phyloP scores from a whole-genome alignment of 2,888 invertebrate genomes.

The Phorcus lineatus region DNA sequence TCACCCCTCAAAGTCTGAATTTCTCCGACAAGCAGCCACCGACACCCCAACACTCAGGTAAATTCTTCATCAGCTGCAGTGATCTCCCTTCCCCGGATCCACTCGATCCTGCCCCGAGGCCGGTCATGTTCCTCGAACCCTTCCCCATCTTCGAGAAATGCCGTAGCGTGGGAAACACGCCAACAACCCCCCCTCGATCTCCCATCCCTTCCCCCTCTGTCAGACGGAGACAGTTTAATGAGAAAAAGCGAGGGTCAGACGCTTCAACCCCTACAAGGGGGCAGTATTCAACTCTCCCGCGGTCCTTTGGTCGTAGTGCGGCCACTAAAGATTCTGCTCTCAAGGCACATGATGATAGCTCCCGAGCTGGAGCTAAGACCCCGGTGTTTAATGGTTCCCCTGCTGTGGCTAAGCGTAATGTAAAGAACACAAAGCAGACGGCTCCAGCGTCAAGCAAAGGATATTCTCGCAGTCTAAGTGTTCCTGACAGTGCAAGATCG shows the following conservation, averaged over 20 bases:
- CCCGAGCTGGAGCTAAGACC: background rate
- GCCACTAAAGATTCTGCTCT: background rate
- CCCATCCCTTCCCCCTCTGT: background rate
- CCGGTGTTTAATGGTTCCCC: constrained; percentile 16
- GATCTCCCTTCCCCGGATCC: background rate
- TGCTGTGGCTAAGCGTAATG: background rate
- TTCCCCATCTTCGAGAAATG: constrained; percentile 3
- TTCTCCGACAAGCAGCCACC: background rate
- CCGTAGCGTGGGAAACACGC: constrained; percentile 11
- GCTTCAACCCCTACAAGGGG: background rate
- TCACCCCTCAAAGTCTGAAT: background rate
- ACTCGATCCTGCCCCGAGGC: background rate
- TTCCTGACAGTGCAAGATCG: constrained; percentile 36
- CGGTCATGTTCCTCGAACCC: background rate
- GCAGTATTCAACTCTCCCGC: background rate
- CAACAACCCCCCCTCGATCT: background rate
- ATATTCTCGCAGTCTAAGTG: constrained; percentile 22
- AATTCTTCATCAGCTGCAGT: background rate
- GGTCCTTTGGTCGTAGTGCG: background rate
- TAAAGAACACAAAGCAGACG: constrained; percentile 21
- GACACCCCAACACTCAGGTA: constrained; percentile 16
- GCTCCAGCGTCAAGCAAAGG: background rate
- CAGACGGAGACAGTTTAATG: background rate
- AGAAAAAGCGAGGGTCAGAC: background rate
- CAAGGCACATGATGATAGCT: background rate